A percentile compares a stretch with the other conserved stretches of the same genome.
Evolutionary conservation across 1,140 invertebrate species (phyloP).

Genomic region (Leptopilina clavipes): DNA sequence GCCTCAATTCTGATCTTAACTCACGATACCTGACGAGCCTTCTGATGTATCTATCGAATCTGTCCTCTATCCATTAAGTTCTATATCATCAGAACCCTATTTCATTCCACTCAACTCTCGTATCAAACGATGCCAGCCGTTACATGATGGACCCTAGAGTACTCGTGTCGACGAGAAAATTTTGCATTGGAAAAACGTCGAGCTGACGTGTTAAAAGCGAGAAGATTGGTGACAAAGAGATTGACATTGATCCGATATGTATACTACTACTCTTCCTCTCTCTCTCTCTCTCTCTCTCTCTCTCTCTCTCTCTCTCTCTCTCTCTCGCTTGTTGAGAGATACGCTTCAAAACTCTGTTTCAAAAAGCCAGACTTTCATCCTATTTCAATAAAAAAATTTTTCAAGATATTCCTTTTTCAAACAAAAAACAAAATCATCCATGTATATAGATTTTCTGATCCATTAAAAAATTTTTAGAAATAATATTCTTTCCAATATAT

Average conservation of each 20-base stretch:
- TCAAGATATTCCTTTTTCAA: too few species aligned
- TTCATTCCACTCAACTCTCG: constrained; percentile 43
- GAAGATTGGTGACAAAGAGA: constrained; percentile 30
- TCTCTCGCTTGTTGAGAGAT: constrained; percentile 15
- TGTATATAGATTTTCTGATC: too few species aligned
- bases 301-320: too few species aligned
- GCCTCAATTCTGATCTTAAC: constrained; percentile 65
- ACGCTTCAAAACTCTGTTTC: constrained; percentile 39
- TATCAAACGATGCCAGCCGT: constrained; percentile 51
- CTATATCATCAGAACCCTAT: constrained; percentile 59
- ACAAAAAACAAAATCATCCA: too few species aligned
- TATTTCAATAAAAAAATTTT: background rate
- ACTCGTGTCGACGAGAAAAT: constrained; percentile 27
- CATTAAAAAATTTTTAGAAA: too few species aligned
- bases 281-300: too few species aligned
- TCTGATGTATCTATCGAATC: constrained; percentile 71
- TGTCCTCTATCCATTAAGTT: constrained; percentile 71
- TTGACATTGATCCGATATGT: constrained; percentile 30
- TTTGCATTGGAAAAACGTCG: constrained; percentile 25
- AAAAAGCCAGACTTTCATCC: constrained; percentile 35
- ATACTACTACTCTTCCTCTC: too few species aligned
- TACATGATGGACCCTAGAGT: constrained; percentile 39
- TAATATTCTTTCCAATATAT: too few species aligned
- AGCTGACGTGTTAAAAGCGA: constrained; percentile 32
- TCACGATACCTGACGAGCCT: constrained; percentile 62